Base-by-base conservation (phyloP, 2,888 invertebrate genomes). In the Mythimna ferrago region DNA sequence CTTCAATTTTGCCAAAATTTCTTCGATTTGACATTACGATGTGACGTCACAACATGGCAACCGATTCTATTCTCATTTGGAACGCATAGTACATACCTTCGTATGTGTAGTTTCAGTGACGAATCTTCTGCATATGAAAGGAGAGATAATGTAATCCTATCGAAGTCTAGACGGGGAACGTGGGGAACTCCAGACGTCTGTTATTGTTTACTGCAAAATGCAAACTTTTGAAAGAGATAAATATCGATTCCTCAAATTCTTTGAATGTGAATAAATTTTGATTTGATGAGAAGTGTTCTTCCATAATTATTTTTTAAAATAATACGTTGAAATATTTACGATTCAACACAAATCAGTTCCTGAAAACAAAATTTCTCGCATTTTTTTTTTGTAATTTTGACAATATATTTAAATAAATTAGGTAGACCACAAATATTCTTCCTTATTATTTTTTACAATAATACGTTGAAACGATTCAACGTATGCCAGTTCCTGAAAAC, bases 131-230 rank as follows among this genome's bases (percentile, higher is more conserved):
- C n/a, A 57, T 32, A 60, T 10, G 54, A 56, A 62, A 54, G 54
- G 57, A 51, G 64, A 51, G 19, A 58, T 78, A 70, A 66, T 63
- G 38, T 66, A 61, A 82, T 73, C 65, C 51, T 70, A 44, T 44
- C 51, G 26, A 38, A 41, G 80, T 79, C 80, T 80, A 80, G 80
- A 80, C 79, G 53, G 54, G 32, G 32, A 38, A 32, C 54, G 62
- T 35, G 54, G 61, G 73, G 54, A 57, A 35, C 21, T 41, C 41
- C 57, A 76, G 73, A 66, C 65, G 64, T 67, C 64, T 72, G 69
- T 67, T 72, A 60, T 82, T 82, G 57, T 70, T 69, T 54, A 61
- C 51, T 32, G 66, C 58, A 10, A 21, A 38, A 54, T 26, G 63
- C 58, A 19, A 32, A 38, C 54, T 21, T 16, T 61, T 21, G 11